Percentiles rank a stretch among this genome's conserved stretches.
Evolutionary conservation across 2,113 vertebrate genomes (phyloP).

Genomic region (Struthidea cinerea): DNA sequence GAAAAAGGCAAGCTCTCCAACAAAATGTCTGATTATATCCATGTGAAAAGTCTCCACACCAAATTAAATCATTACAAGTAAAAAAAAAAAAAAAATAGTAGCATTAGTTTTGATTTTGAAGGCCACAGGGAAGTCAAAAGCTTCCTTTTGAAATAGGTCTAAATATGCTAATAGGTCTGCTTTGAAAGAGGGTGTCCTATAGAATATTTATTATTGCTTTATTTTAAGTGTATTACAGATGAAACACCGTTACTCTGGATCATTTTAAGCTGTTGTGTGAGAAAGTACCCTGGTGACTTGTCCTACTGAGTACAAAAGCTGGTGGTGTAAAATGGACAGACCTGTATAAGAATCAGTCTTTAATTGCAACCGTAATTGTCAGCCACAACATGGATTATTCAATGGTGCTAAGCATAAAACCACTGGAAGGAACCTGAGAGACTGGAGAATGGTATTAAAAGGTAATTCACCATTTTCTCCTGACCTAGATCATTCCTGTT

Average conservation of each 20-base stretch:
- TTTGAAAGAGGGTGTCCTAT: neutral
- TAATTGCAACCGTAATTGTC: neutral
- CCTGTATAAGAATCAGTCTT: neutral
- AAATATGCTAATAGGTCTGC: neutral
- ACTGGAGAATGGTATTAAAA: neutral
- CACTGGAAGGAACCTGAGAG: neutral
- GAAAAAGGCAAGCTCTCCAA: neutral
- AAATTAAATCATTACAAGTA: neutral
- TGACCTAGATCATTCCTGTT: neutral
- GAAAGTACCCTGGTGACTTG: neutral
- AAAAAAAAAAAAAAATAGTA: neutral
- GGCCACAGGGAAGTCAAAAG: neutral
- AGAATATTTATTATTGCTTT: neutral
- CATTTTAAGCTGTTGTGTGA: neutral
- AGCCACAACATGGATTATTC: neutral
- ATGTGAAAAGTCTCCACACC: neutral
- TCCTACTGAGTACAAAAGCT: neutral
- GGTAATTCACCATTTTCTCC: neutral
- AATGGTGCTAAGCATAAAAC: neutral
- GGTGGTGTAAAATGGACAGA: neutral
- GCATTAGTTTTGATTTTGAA: neutral
- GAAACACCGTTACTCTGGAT: neutral
- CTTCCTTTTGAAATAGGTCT: neutral
- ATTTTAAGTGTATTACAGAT: neutral
- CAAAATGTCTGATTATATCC: neutral